Base-by-base conservation (phyloP, 1,140 invertebrate species). In the Philopotamus ludificatus region DNA sequence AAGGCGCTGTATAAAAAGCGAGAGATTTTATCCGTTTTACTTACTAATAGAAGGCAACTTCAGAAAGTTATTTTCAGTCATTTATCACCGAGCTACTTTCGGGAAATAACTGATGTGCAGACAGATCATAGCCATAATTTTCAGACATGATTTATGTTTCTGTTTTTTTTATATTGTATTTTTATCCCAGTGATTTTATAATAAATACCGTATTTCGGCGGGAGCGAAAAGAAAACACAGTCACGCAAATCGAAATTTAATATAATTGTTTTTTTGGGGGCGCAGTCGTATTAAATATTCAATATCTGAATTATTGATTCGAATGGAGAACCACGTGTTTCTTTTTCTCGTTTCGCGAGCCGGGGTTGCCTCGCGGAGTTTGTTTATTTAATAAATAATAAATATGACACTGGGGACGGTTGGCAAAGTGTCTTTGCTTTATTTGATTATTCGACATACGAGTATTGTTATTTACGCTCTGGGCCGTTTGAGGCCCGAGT, bases 71-170 rank as follows among this genome's bases (percentile, higher is more conserved):
- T 47, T 47, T 47, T 20, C 10, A 16, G 44, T 47, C 44, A 47
- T 47, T 47, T 16, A 47, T 47, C 44, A 47, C 44, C 18, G 44
- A 20, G 44, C 44, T 47, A 47, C 44, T 15, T 47, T 47, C 18
- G 44, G 44, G 44, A 47, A 47, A 47, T 47, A 47, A 47, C 44
- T 16, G 44, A 16, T 47, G 44, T 47, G 44, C 44, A 47, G 44
- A 47, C 44, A 47, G 44, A 47, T 47, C 44, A 47, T 47, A 20
- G 44, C 44, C 10, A 47, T 47, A 47, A 47, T 47, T 47, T 16
- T 47, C 44, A 4, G 4, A 20, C 10, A 8, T 47, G 44, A 47
- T 47, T 47, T 47, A 47, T 47, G 44, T 47, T 12, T 20, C 8
- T 15, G 18, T 47, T 47, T 47, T 47, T 47, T 9, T 47, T 4